These are phyloP conservation scores for Mobula birostris DNA, from an alignment of 2,113 vertebrate species.

Conservation along the genomic window DNA sequence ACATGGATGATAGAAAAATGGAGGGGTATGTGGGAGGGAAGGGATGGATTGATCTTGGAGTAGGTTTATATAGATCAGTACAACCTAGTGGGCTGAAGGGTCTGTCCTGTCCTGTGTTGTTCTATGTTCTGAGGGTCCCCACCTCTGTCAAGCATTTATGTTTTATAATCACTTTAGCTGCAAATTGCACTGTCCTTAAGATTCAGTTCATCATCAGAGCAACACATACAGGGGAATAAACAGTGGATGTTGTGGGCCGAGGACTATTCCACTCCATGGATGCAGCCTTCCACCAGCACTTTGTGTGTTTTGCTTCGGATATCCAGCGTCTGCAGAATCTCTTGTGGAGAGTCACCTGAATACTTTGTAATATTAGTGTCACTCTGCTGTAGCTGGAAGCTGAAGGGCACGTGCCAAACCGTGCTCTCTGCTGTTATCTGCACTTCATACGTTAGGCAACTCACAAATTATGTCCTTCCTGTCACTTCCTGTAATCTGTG, in stretches of 20 bases:
- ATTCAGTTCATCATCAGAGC: not conserved
- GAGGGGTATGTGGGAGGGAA: too few relatives aligned
- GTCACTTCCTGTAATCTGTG: not conserved
- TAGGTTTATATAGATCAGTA: too few relatives aligned
- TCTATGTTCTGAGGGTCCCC: not conserved
- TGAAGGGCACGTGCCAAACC: not conserved
- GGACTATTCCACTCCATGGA: too few relatives aligned
- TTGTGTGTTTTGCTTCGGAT: too few relatives aligned
- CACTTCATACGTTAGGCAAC: not conserved
- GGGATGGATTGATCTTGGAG: too few relatives aligned
- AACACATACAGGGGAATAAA: too few relatives aligned
- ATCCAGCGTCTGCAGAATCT: too few relatives aligned
- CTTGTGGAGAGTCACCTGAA: not conserved
- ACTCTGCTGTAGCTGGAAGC: not conserved
- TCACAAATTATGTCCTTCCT: constrained; percentile 14
- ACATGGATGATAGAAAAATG: too few relatives aligned
- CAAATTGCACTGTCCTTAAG: not conserved
- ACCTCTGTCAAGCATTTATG: not conserved
- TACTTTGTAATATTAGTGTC: not conserved
- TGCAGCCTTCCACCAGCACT: too few relatives aligned
- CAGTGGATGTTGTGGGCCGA: too few relatives aligned
- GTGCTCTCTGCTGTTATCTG: not conserved
- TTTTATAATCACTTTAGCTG: not conserved
- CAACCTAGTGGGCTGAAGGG: too few relatives aligned
- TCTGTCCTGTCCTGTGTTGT: too few relatives aligned